Evolutionary conservation across 2,797 vertebrate genomes (phyloP), one percentile per base, ranked within the genome.

Genomic region (Clarias platycephalus): DNA sequence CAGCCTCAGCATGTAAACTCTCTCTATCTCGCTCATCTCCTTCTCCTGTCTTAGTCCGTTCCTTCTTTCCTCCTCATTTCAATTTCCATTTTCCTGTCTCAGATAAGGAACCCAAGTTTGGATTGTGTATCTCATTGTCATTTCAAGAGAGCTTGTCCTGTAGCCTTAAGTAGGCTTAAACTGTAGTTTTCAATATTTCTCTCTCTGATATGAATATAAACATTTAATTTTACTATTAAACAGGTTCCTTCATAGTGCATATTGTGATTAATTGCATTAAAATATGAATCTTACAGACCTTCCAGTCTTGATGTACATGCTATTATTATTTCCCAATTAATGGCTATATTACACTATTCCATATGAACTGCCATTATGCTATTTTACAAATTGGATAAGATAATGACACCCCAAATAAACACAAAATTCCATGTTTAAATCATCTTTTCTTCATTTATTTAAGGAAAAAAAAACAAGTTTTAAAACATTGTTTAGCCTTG

Each of bases 1-100:
- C 95, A 92, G 91, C 93, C 95, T 98, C 97, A 98, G 97, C 96
- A 95, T 87, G 88, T n/a, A n/a, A 81, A 67, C 22, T 75, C 31
- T 75, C 40, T 37, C 70, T 28, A 62, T 57, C 70, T 77, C 66
- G 62, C 75, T 76, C 53, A 74, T 53, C 20, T 68, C 31, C 15
- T 26, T 31, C 53, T 28, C 63, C 72, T 78, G 34, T 58, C n/a
- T 84, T 57, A 31, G 44, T 66, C 62, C 16, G 16, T 28, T n/a
- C 12, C 26, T 53, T 16, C 26, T 74, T 37, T 7, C 4, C 20
- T 72, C n/a, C 6, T 74, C n/a, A 53, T 18, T 74, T 74, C 72
- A 80, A 80, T 63, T 80, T 62, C 28, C 22, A 63, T 80, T 72
- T 63, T 53, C 9, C 40, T 68, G 26, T 4, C 75, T n/a, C 57